Base-by-base conservation (phyloP, 2,888 invertebrate genomes). In the Macropis europaea region DNA sequence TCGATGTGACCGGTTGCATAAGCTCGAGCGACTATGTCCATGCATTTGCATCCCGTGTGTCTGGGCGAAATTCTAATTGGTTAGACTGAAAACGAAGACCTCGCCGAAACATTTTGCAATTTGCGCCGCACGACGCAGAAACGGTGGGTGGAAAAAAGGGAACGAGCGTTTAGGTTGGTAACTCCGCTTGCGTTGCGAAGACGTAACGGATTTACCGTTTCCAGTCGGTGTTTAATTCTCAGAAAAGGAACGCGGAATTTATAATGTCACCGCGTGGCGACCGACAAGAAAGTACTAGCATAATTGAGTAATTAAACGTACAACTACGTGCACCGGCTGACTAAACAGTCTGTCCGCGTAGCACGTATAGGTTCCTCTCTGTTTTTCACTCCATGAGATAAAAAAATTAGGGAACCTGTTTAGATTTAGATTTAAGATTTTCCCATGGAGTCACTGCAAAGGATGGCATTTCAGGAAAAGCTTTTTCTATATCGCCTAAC, bases 271-370 rank as follows among this genome's bases (percentile, higher is more conserved):
- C 43, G 32, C 36, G 24, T 17, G 43, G 11, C 53, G 34, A 5
- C 9, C 36, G 34, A 6, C 47, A 64, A 76, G 64, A 63, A 69
- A 53, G 30, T 40, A 26, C 24, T 26, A 24, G 38, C 36, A 60
- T 63, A 77, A 74, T 77, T 71, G 67, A 77, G 74, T 61, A 74
- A 77, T 74, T 71, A 67, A 74, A 57, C 34, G 57, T 45, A 36
- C 22, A 30, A 19, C 19, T 57, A 28, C 48, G 38, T 15, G 47
- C 28, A 13, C 11, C 43, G 36, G 13, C 4, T 26, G 13, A 11
- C n/a, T 54, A 59, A 54, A 66, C 11, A 7, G 30, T 17, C 24
- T 17, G 30, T n/a, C 3, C 13, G 50, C 22, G 30, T 15, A 9
- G 24, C 17, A 17, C 4, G 11, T 32, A n/a, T 40, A 48, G 19